Conservation (phyloP, 2,113 vertebrate species). For the Cranoglanis bouderius region DNA sequence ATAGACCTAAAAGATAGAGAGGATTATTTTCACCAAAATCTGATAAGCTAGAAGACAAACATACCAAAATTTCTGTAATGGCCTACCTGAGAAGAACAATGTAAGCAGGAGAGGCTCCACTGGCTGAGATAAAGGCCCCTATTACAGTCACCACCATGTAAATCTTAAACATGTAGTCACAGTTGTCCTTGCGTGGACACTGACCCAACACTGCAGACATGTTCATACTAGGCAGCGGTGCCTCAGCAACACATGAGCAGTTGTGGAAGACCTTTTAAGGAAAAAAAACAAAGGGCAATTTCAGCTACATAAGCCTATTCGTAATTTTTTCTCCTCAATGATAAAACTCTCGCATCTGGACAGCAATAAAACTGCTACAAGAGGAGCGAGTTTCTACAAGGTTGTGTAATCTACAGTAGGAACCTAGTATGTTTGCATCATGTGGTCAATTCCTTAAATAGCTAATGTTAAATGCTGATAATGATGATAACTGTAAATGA, state of each 20-base stretch:
- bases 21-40: neutral
- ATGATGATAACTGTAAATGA: neutral
- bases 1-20: constrained; percentile 76
- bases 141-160: constrained; percentile 73
- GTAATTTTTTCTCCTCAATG: neutral
- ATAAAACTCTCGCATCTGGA: neutral
- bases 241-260: constrained; percentile 78
- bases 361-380: neutral
- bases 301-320: neutral
- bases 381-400: too few species aligned
- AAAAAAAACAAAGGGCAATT: neutral
- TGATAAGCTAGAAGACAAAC: neutral
- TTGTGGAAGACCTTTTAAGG: constrained; percentile 84
- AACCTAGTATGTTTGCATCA: neutral
- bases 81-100: constrained; percentile 81
- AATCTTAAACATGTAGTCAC: constrained; percentile 75
- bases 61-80: neutral
- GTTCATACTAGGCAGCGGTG: constrained; percentile 62
- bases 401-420: neutral
- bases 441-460: neutral
- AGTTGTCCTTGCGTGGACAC: constrained; percentile 75
- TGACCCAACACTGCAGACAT: constrained; percentile 78
- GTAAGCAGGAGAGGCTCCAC: constrained; percentile 73
- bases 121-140: constrained; percentile 67
- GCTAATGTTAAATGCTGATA: neutral